These are phyloP conservation scores for Cyprinus carpio DNA, from an alignment of 2,113 vertebrate species.

Conservation along the genomic window DNA sequence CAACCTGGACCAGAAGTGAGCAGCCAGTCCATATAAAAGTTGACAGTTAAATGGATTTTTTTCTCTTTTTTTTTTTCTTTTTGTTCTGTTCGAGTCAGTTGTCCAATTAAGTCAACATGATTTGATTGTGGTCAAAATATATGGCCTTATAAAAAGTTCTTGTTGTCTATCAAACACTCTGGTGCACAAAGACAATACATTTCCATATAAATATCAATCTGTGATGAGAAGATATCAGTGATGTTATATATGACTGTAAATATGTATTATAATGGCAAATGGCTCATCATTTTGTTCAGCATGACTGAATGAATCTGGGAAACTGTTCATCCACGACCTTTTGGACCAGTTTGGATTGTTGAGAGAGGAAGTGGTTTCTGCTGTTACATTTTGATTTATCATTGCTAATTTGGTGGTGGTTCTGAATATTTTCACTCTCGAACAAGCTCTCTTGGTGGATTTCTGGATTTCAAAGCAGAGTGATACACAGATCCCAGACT, in stretches of 20 bases:
- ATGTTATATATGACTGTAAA: background rate
- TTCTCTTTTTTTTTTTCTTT: background rate
- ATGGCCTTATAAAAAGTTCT: background rate
- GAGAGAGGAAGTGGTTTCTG: conserved; percentile 19
- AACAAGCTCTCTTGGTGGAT: background rate
- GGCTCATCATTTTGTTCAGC: conserved; percentile 18
- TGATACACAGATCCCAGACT: background rate
- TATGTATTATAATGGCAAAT: background rate
- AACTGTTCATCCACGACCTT: conserved; percentile 21
- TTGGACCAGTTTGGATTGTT: conserved; percentile 8
- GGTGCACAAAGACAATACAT: background rate
- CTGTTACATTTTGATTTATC: background rate
- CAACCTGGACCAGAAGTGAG: background rate
- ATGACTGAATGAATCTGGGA: conserved; percentile 4
- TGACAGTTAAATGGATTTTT: background rate
- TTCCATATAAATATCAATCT: background rate
- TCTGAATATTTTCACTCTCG: background rate
- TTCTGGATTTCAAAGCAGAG: background rate
- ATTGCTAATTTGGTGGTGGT: background rate
- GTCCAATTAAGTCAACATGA: background rate
- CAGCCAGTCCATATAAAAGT: conserved; percentile 13
- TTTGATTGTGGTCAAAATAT: background rate
- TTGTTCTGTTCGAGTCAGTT: background rate
- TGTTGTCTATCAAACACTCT: background rate
- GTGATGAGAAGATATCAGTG: background rate